phyloP scores from a whole-genome alignment of 2,888 invertebrate species.

The Carcina quercana region DNA sequence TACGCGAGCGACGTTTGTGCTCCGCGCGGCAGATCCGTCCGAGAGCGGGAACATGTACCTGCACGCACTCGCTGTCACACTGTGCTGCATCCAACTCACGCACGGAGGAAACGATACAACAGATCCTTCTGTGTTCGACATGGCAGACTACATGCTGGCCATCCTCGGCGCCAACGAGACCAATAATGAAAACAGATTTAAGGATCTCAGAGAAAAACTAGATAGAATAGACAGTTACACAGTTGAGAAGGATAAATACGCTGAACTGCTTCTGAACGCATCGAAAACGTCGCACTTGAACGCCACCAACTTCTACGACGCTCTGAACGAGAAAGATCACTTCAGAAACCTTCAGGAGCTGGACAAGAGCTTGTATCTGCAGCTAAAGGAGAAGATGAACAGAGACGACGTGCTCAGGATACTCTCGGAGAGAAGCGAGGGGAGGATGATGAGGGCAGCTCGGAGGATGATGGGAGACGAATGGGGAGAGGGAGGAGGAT shows the following conservation, averaged over 20 bases:
- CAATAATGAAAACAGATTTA: conserved; percentile 24
- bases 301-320: conserved; percentile 44
- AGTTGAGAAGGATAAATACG: conserved; percentile 33
- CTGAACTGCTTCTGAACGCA: conserved; percentile 31
- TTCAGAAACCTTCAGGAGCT: conserved; percentile 29
- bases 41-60: too few relatives aligned
- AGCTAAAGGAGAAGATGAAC: conserved; percentile 54
- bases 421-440: conserved; percentile 27
- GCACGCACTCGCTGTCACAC: too few relatives aligned
- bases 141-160: conserved; percentile 26
- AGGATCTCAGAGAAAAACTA: conserved; percentile 42
- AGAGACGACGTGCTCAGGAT: conserved; percentile 51
- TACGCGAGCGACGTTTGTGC: too few relatives aligned
- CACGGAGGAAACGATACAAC: not conserved
- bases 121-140: conserved; percentile 16
- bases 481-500: conserved; percentile 19
- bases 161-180: conserved; percentile 18
- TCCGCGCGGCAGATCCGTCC: too few relatives aligned
- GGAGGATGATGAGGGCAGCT: conserved; percentile 29
- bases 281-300: conserved; percentile 34
- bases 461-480: conserved; percentile 39
- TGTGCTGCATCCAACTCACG: too few relatives aligned
- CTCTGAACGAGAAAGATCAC: conserved; percentile 42
- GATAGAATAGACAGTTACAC: conserved; percentile 37
- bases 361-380: conserved; percentile 43